Conservation (phyloP, 2,888 invertebrate genomes). For the Lamellibrachia columna region DNA sequence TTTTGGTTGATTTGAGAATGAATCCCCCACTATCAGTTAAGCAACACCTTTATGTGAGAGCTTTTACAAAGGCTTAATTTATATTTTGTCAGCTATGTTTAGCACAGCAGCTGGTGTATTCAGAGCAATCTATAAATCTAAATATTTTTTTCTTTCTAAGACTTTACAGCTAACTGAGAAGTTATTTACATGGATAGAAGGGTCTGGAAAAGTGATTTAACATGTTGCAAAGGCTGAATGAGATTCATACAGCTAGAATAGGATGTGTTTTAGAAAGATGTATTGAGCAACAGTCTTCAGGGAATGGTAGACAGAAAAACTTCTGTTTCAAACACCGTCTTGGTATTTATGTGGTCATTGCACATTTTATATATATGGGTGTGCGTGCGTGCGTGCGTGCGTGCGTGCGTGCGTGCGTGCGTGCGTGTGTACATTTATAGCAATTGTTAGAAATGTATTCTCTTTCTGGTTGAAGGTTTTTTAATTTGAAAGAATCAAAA, state of each 20-base stretch:
- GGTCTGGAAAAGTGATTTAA: background rate
- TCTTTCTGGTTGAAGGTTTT: slow-evolving; percentile 40
- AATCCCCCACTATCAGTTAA: too few relatives aligned
- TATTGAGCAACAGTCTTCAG: background rate
- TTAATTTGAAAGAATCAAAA: slow-evolving; percentile 23
- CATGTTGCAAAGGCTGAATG: background rate
- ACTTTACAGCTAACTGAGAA: background rate
- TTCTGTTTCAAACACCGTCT: background rate
- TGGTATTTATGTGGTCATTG: background rate
- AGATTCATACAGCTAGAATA: background rate
- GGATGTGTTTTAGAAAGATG: background rate
- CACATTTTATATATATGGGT: background rate
- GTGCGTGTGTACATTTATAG: too few relatives aligned
- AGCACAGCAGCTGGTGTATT: background rate
- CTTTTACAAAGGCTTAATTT: too few relatives aligned
- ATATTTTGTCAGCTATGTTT: background rate
- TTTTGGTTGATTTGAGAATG: too few relatives aligned
- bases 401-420: too few relatives aligned
- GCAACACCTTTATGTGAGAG: too few relatives aligned
- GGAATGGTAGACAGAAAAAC: background rate
- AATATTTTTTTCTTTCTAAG: background rate
- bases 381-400: too few relatives aligned
- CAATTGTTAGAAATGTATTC: too few relatives aligned
- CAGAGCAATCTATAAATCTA: background rate
- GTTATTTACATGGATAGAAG: background rate